These are phyloP conservation scores for Platycheirus albimanus DNA, from an alignment of 2,888 invertebrate species.

Conservation along the genomic window DNA sequence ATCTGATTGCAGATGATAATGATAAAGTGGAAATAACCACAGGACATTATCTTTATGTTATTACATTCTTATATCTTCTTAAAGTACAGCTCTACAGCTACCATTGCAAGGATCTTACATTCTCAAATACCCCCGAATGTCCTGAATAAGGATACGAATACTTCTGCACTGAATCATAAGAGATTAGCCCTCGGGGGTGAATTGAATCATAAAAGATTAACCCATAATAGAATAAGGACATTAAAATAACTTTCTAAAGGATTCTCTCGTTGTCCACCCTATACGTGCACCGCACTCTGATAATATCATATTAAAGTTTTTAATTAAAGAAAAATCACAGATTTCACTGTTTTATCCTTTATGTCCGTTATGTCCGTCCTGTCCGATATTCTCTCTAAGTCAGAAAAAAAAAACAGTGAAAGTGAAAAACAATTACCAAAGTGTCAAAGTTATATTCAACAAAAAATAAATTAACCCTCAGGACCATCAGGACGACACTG, in stretches of 20 bases:
- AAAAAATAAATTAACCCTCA: slow-evolving; percentile 14
- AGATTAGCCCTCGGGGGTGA: slow-evolving; percentile 45
- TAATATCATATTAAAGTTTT: slow-evolving; percentile 63
- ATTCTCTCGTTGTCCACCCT: neutral
- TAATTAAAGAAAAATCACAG: slow-evolving; percentile 66
- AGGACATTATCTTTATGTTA: slow-evolving; percentile 56
- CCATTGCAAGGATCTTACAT: slow-evolving; percentile 18
- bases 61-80: slow-evolving; percentile 29
- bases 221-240: slow-evolving; percentile 54
- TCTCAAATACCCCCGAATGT: slow-evolving; percentile 10
- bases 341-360: slow-evolving; percentile 42
- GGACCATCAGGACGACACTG: neutral
- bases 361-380: slow-evolving; percentile 7
- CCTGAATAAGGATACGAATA: neutral
- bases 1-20: slow-evolving; percentile 62
- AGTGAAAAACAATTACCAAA: slow-evolving; percentile 63
- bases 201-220: slow-evolving; percentile 53
- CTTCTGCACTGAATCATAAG: slow-evolving; percentile 37
- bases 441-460: slow-evolving; percentile 61
- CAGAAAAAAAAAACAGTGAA: neutral
- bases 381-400: slow-evolving; percentile 7
- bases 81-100: neutral
- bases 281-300: slow-evolving; percentile 6
- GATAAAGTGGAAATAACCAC: slow-evolving; percentile 50
- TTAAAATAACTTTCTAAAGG: slow-evolving; percentile 36